These are phyloP conservation scores for Chamaetylas fuelleborni DNA, from an alignment of 2,113 vertebrate species.

Conservation along the genomic window DNA sequence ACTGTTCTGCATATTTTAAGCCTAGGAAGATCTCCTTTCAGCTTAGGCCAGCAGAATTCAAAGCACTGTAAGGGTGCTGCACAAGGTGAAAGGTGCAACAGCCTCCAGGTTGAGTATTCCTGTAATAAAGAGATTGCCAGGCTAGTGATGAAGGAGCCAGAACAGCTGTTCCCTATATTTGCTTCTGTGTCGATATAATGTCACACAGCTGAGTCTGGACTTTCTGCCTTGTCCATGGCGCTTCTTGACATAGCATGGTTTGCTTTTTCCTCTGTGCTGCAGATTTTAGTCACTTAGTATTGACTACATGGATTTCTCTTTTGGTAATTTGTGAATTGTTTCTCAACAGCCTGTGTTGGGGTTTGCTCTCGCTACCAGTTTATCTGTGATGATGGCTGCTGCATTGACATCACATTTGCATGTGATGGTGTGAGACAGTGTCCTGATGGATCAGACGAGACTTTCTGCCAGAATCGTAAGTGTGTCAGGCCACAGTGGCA, in stretches of 20 bases:
- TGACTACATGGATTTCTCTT: background rate
- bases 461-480: conserved; percentile 91
- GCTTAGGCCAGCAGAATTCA: background rate
- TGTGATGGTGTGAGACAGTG: conserved; percentile 91
- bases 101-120: background rate
- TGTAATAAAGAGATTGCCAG: background rate
- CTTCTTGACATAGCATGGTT: background rate
- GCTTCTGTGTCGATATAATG: background rate
- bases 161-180: background rate
- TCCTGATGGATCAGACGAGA: conserved; percentile 91
- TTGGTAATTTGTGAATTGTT: conserved; percentile 23
- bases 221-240: background rate
- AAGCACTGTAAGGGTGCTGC: background rate
- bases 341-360: conserved; percentile 80
- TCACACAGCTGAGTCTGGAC: background rate
- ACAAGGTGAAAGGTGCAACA: background rate
- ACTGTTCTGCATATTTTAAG: background rate
- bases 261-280: background rate
- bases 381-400: conserved; percentile 93
- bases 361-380: conserved; percentile 92
- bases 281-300: background rate
- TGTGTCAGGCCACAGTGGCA: background rate
- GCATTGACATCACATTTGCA: conserved; percentile 90
- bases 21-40: background rate
- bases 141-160: background rate